Conservation (phyloP, 2,888 invertebrate species). For the Xylota segnis region DNA sequence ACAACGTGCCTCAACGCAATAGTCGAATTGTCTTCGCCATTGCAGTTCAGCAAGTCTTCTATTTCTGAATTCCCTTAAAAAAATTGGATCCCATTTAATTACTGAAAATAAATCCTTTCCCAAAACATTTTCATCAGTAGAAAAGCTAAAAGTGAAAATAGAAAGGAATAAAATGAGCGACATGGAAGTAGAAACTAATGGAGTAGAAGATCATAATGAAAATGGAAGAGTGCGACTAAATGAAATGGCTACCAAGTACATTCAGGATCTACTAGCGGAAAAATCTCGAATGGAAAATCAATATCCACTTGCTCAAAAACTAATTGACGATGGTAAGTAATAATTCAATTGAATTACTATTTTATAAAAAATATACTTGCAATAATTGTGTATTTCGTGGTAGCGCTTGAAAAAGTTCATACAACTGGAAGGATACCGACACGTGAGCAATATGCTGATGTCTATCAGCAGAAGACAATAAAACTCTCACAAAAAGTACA, state of each 20-base stretch:
- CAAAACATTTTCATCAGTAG: background rate
- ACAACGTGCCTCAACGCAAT: conserved; percentile 47
- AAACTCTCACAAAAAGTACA: conserved; percentile 83
- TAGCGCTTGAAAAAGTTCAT: conserved; percentile 91
- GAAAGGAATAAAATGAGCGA: conserved; percentile 55
- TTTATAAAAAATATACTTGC: background rate
- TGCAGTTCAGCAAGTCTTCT: conserved; percentile 5
- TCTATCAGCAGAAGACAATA: conserved; percentile 87
- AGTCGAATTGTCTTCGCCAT: conserved; percentile 50
- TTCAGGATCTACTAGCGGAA: conserved; percentile 82
- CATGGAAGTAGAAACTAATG: conserved; percentile 79
- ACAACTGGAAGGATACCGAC: conserved; percentile 88
- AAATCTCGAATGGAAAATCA: conserved; percentile 82
- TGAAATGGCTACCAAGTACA: conserved; percentile 82
- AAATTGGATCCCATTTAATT: background rate
- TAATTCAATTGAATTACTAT: background rate
- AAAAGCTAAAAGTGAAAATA: background rate
- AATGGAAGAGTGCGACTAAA: conserved; percentile 81
- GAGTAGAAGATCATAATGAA: conserved; percentile 81
- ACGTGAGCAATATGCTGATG: conserved; percentile 90
- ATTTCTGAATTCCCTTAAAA: conserved; percentile 11
- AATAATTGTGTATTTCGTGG: conserved; percentile 73
- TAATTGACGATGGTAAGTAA: conserved; percentile 82
- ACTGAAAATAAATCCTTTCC: conserved; percentile 1
- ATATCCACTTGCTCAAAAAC: conserved; percentile 82